Conservation (phyloP, 2,797 vertebrate genomes). For the Botia almorhae region DNA sequence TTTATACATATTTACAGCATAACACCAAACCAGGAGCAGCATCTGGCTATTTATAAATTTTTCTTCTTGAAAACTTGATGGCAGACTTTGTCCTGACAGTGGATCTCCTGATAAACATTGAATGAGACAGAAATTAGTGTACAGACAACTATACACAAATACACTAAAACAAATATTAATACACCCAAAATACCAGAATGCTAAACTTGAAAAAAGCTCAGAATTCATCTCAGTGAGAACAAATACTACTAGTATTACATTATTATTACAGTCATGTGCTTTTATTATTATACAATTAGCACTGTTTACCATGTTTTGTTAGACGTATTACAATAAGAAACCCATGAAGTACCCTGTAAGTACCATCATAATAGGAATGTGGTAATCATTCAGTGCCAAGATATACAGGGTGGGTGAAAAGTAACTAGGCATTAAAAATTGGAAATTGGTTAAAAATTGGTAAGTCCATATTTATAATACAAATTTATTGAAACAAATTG, state of each 20-base stretch:
- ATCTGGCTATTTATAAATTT: constrained; percentile 44
- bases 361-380: too few relatives aligned
- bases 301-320: too few relatives aligned
- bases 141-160: not conserved
- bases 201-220: not conserved
- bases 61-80: constrained; percentile 90
- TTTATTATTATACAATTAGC: too few relatives aligned
- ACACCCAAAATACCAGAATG: not conserved
- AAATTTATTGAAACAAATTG: too few relatives aligned
- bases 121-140: not conserved
- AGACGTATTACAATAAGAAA: too few relatives aligned
- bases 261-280: not conserved
- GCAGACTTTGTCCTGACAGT: constrained; percentile 87
- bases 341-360: too few relatives aligned
- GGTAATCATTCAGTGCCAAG: too few relatives aligned
- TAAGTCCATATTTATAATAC: too few relatives aligned
- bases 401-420: too few relatives aligned
- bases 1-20: constrained; percentile 33
- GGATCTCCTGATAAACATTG: constrained; percentile 83
- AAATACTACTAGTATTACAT: not conserved
- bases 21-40: too few relatives aligned
- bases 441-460: too few relatives aligned
- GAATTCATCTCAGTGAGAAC: not conserved
- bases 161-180: not conserved
- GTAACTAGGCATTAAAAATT: too few relatives aligned